A percentile compares a stretch with the other conserved stretches of the same genome.
These are phyloP conservation scores for Steatornis caripensis DNA, from an alignment of 2,113 vertebrate species.

Conservation along the genomic window DNA sequence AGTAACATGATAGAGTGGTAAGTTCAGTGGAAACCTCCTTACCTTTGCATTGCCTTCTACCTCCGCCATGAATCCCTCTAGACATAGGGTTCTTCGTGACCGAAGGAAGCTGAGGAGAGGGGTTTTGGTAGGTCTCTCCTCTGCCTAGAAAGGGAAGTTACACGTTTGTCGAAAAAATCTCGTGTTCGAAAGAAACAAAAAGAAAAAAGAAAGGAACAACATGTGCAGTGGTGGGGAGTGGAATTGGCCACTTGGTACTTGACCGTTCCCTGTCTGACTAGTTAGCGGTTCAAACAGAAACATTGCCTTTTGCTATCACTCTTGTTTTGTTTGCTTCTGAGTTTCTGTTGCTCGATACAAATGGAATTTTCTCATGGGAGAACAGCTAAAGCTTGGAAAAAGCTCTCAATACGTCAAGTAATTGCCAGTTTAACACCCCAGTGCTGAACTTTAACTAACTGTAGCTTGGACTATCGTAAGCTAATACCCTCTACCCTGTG, in stretches of 20 bases:
- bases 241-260: neutral
- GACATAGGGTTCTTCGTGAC: neutral
- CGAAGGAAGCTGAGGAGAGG: neutral
- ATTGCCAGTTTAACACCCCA: neutral
- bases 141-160: neutral
- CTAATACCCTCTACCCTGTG: neutral
- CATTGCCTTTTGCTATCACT: neutral
- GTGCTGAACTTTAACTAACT: neutral
- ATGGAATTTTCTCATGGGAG: conserved; percentile 28
- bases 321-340: conserved; percentile 6
- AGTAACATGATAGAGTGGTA: conserved; percentile 46
- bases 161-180: neutral
- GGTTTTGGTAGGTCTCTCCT: neutral
- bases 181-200: neutral
- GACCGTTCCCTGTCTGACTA: neutral
- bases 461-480: neutral
- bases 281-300: neutral
- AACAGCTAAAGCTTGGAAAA: conserved; percentile 2
- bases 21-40: conserved; percentile 56
- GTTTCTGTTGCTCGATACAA: conserved; percentile 14
- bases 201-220: neutral
- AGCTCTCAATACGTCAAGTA: neutral
- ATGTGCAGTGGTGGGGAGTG: neutral
- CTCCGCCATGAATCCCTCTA: conserved; percentile 47
- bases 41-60: conserved; percentile 66